phyloP scores from a whole-genome alignment of 2,888 invertebrate species.

The Suillia variegata region DNA sequence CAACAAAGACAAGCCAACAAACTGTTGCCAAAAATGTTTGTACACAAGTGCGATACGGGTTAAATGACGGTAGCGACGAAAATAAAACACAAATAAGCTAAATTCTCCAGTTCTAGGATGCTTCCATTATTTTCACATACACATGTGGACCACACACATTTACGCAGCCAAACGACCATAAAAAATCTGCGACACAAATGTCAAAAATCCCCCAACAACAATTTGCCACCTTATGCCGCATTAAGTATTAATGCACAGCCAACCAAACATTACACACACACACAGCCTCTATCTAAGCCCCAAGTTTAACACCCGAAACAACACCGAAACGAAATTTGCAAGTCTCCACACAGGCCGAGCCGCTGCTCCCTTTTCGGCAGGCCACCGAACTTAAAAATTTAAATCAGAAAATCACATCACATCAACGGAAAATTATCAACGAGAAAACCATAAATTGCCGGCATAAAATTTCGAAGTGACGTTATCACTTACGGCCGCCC shows the following conservation, averaged over 20 bases:
- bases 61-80: too few species aligned
- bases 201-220: slow-evolving; percentile 1
- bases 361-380: too few species aligned
- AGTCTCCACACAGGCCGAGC: too few species aligned
- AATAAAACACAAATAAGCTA: too few species aligned
- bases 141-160: background rate
- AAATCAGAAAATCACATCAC: slow-evolving; percentile 6
- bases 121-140: too few species aligned
- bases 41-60: too few species aligned
- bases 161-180: background rate
- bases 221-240: slow-evolving; percentile 13
- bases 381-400: background rate
- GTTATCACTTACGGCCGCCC: too few species aligned
- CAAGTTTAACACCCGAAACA: background rate
- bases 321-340: too few species aligned
- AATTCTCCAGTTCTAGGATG: too few species aligned
- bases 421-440: slow-evolving; percentile 14
- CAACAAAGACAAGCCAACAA: too few species aligned
- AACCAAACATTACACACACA: slow-evolving; percentile 33
- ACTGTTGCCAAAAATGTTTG: too few species aligned
- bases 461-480: background rate
- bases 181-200: background rate
- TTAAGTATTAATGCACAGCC: slow-evolving; percentile 13
- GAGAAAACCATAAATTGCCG: slow-evolving; percentile 14
- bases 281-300: slow-evolving; percentile 5